Evolutionary conservation across 1,140 invertebrate genomes (phyloP).

Genomic region (Macrostomum lignano): DNA sequence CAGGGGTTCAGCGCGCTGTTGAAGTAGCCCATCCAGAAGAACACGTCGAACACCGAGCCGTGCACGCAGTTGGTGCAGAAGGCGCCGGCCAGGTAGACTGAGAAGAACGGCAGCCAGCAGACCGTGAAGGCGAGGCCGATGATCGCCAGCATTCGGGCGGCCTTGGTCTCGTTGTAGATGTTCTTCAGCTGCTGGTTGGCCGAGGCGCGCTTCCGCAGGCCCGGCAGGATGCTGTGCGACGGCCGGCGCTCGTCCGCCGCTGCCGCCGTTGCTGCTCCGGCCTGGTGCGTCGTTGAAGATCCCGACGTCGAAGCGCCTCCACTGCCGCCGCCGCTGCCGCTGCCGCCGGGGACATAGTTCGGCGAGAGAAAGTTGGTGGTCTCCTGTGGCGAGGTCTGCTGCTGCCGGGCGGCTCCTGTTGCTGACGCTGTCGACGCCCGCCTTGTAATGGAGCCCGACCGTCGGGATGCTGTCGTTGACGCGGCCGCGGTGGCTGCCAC

Average conservation of each 20-base stretch:
- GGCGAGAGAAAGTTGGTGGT: no score
- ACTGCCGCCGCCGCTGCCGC: no score
- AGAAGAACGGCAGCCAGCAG: conserved; percentile 95
- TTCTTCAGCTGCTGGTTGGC: conserved; percentile 12
- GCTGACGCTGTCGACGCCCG: background rate
- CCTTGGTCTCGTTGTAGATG: conserved; percentile 61
- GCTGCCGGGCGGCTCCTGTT: no score
- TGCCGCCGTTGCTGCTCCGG: no score
- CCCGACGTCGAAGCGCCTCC: no score
- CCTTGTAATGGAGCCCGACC: no score
- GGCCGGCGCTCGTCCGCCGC: background rate
- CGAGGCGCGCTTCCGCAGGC: background rate
- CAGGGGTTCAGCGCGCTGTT: conserved; percentile 44
- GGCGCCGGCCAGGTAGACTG: conserved; percentile 53
- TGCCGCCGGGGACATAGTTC: no score
- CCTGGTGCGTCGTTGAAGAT: background rate
- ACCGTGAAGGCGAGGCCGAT: conserved; percentile 96
- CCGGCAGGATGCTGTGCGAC: no score
- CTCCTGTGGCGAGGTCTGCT: no score
- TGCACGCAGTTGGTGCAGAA: conserved; percentile 38
- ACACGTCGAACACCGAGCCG: conserved; percentile 39
- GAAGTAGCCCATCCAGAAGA: conserved; percentile 3
- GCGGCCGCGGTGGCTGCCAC: no score
- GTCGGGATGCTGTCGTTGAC: no score
- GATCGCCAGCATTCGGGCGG: conserved; percentile 74